Evolutionary conservation across 1,140 invertebrate genomes (phyloP).

Genomic region (Thaumetopoea pityocampa): DNA sequence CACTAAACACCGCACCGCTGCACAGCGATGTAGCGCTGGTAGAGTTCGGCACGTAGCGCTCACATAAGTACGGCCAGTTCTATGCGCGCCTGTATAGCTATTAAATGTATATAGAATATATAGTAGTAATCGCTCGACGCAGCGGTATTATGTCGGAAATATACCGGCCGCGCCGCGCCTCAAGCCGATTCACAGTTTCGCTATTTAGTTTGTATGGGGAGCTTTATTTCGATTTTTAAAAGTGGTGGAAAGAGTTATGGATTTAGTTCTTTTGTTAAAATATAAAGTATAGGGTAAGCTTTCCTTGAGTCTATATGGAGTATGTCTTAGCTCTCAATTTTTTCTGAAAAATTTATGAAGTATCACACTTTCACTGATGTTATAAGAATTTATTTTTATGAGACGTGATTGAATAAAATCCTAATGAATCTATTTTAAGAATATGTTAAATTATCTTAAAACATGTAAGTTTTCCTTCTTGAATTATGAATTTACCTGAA

Average conservation of each 20-base stretch:
- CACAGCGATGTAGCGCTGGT: constrained; percentile 53
- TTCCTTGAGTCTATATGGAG: constrained; percentile 61
- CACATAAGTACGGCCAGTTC: constrained; percentile 76
- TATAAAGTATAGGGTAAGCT: constrained; percentile 60
- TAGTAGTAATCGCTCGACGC: constrained; percentile 76
- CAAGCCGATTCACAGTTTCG: constrained; percentile 64
- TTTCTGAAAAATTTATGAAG: constrained; percentile 15
- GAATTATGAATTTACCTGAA: no score
- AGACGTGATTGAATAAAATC: no score
- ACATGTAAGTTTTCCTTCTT: no score
- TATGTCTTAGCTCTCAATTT: constrained; percentile 36
- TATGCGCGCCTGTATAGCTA: constrained; percentile 76
- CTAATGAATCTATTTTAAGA: no score
- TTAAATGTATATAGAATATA: constrained; percentile 77
- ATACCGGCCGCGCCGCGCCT: constrained; percentile 69
- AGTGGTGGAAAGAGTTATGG: constrained; percentile 51
- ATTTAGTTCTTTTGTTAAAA: constrained; percentile 60
- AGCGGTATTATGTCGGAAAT: constrained; percentile 76
- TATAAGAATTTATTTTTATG: neutral
- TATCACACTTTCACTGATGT: neutral
- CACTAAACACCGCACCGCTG: constrained; percentile 30
- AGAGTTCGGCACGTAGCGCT: constrained; percentile 53
- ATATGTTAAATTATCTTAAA: no score
- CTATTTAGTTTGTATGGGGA: constrained; percentile 74
- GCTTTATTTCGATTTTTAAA: constrained; percentile 69